Percentiles rank a stretch among this genome's conserved stretches.
Conservation (phyloP, 2,113 vertebrate genomes). For the Campylomormyrus numenius region DNA sequence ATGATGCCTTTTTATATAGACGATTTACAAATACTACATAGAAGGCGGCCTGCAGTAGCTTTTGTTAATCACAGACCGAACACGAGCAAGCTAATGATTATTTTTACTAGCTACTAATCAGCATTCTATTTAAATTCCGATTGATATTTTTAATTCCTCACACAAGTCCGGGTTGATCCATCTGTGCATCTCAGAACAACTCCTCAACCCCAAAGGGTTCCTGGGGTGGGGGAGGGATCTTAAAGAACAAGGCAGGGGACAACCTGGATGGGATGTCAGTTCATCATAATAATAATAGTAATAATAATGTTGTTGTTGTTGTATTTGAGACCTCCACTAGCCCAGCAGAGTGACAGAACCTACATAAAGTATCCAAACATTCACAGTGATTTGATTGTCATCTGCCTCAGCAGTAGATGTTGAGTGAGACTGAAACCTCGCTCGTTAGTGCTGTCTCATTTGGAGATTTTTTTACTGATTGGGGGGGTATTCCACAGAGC, state of each 20-base stretch:
- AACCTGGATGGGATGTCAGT: not conserved
- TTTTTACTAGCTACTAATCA: not conserved
- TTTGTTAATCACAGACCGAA: not conserved
- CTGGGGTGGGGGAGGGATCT: not conserved
- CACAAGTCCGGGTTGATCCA: not conserved
- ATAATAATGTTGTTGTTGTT: not conserved
- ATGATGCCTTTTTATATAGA: not conserved
- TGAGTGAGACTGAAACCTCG: not conserved
- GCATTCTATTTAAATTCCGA: not conserved
- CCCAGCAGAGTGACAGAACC: not conserved
- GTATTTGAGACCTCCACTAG: not conserved
- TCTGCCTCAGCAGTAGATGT: not conserved
- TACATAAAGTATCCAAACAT: not conserved
- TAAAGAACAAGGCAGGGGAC: not conserved
- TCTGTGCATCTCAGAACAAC: not conserved
- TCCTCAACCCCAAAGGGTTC: not conserved
- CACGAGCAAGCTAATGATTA: not conserved
- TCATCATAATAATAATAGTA: not conserved
- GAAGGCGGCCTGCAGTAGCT: not conserved
- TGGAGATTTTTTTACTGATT: constrained; percentile 6
- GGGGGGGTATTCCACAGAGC: not conserved
- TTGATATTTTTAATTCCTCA: not conserved
- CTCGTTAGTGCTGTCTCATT: not conserved
- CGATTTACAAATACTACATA: not conserved
- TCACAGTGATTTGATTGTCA: not conserved